Evolutionary conservation across 2,888 invertebrate genomes (phyloP).

Genomic region (Cerastoderma edule): DNA sequence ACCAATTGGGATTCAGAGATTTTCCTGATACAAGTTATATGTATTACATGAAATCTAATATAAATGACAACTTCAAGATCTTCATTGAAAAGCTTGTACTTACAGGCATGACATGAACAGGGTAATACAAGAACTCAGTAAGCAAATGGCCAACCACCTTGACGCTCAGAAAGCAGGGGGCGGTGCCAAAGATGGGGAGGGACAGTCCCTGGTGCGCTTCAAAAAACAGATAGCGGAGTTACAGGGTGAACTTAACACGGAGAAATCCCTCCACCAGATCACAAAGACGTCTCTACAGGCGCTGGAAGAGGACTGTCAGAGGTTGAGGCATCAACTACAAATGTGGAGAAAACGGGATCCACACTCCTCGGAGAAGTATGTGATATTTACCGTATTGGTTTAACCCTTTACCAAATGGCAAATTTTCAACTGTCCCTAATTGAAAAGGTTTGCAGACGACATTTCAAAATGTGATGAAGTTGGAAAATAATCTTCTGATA

Average conservation of each 20-base stretch:
- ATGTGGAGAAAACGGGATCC: constrained; percentile 63
- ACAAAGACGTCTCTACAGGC: constrained; percentile 76
- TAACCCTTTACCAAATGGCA: no score
- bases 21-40: no score
- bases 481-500: no score
- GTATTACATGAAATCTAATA: no score
- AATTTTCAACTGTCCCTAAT: no score
- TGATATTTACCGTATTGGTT: no score
- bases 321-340: constrained; percentile 74
- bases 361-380: constrained; percentile 69
- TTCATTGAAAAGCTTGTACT: no score
- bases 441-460: no score
- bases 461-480: no score
- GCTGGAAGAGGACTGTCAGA: constrained; percentile 78
- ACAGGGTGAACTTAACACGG: constrained; percentile 78
- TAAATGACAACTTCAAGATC: no score
- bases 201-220: constrained; percentile 60
- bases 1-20: no score
- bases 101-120: constrained; percentile 77
- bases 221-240: constrained; percentile 69
- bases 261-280: constrained; percentile 78
- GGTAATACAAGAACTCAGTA: constrained; percentile 76
- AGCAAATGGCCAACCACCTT: constrained; percentile 73
- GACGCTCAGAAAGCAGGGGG: constrained; percentile 62
- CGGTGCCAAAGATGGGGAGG: constrained; percentile 54